These are phyloP conservation scores for Agrotis segetum DNA, from an alignment of 2,888 invertebrate genomes.

Conservation along the genomic window DNA sequence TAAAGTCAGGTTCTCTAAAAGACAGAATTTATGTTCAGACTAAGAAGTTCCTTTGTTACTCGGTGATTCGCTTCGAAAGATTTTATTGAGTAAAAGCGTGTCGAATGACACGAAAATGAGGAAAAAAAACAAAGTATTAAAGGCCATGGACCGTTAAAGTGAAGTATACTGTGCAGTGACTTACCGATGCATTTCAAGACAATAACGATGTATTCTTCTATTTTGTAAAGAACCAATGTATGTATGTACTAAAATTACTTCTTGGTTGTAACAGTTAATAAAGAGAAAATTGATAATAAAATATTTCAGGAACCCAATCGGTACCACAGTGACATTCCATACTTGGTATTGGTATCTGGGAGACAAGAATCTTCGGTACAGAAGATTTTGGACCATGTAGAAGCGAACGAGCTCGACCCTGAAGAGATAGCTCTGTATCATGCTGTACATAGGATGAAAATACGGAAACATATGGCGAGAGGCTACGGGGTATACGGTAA, in stretches of 20 bases:
- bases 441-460: constrained; percentile 74
- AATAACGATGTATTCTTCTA: neutral
- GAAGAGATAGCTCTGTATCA: constrained; percentile 80
- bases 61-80: too few species aligned
- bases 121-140: too few species aligned
- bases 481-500: constrained; percentile 10
- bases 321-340: constrained; percentile 76
- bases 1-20: too few species aligned
- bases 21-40: too few species aligned
- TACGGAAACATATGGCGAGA: constrained; percentile 79
- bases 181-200: too few species aligned
- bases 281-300: neutral
- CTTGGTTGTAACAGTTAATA: neutral
- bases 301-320: constrained; percentile 66
- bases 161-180: too few species aligned
- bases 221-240: neutral
- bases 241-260: too few species aligned
- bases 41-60: too few species aligned
- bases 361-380: constrained; percentile 75
- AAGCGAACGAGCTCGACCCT: constrained; percentile 77
- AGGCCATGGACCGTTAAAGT: too few species aligned
- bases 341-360: constrained; percentile 76
- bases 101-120: too few species aligned
- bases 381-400: constrained; percentile 73
- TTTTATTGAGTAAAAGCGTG: too few species aligned